Evolutionary conservation across 92 coral and sea anemone genomes (phyloP).

Genomic region (Ricordea florida): DNA sequence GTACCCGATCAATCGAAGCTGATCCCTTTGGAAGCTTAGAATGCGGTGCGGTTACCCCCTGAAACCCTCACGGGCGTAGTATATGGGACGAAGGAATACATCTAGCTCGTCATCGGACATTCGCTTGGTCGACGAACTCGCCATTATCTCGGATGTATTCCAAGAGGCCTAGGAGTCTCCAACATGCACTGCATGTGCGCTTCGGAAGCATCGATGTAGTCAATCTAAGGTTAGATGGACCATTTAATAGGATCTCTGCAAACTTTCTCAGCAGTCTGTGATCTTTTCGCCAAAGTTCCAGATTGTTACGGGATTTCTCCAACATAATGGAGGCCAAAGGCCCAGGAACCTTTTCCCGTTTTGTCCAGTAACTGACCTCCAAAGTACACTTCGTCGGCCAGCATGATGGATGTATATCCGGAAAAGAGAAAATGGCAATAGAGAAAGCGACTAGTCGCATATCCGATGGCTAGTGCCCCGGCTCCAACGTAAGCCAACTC

Average conservation of each 20-base stretch:
- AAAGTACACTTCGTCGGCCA: no score
- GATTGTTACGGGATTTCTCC: neutral
- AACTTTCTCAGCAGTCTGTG: neutral
- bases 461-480: no score
- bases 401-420: no score
- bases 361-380: neutral
- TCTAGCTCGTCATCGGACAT: slow-evolving; percentile 8
- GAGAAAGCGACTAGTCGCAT: no score
- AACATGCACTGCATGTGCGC: slow-evolving; percentile 2
- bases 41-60: no score
- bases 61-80: slow-evolving; percentile 12
- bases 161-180: slow-evolving; percentile 4
- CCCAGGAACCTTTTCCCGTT: slow-evolving; percentile 3
- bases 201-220: neutral
- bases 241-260: slow-evolving; percentile 1
- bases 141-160: neutral
- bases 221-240: neutral
- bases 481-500: no score
- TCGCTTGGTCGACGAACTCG: neutral
- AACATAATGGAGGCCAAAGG: neutral
- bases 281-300: slow-evolving; percentile 12
- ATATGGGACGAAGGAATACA: slow-evolving; percentile 4
- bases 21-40: no score
- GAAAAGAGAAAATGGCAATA: no score
- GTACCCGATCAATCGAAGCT: no score